Evolutionary conservation across 1,140 invertebrate genomes (phyloP).

Genomic region (Carcinoscorpius rotundicauda): DNA sequence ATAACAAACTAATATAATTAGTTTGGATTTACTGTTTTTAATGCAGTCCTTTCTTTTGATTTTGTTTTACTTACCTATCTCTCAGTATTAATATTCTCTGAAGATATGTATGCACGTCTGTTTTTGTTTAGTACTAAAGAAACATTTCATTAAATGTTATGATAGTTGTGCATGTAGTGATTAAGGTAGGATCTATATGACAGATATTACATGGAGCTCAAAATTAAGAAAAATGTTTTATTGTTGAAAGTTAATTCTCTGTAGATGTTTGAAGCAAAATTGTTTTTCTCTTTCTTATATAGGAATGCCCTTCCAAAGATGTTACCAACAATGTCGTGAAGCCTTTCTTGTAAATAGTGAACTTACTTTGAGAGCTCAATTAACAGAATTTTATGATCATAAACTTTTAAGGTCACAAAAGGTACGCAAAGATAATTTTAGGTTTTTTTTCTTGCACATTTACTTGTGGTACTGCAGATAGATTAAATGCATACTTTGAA

Average conservation of each 20-base stretch:
- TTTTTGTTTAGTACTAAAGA: background rate
- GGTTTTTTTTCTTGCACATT: too few species aligned
- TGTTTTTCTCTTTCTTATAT: slow-evolving; percentile 22
- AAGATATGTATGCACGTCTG: background rate
- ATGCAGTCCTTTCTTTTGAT: too few species aligned
- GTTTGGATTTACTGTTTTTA: too few species aligned
- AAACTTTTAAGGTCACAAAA: slow-evolving; percentile 68
- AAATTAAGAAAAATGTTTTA: too few species aligned
- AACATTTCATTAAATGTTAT: background rate
- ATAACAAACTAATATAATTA: too few species aligned
- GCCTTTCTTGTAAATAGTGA: slow-evolving; percentile 81
- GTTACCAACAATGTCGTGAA: slow-evolving; percentile 70
- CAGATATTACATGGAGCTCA: too few species aligned
- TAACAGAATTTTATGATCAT: slow-evolving; percentile 89
- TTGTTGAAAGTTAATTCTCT: background rate
- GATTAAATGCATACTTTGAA: too few species aligned
- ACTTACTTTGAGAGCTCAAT: slow-evolving; percentile 66
- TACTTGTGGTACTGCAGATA: too few species aligned
- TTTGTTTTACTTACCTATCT: too few species aligned
- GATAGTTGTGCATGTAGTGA: slow-evolving; percentile 13
- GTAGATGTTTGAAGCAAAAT: background rate
- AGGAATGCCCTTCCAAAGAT: slow-evolving; percentile 75
- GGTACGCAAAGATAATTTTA: slow-evolving; percentile 20
- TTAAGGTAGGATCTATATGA: slow-evolving; percentile 1
- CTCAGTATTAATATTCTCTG: too few species aligned